phyloP scores from a whole-genome alignment of 2,888 invertebrate genomes.

The Taphrorychus bicolor region DNA sequence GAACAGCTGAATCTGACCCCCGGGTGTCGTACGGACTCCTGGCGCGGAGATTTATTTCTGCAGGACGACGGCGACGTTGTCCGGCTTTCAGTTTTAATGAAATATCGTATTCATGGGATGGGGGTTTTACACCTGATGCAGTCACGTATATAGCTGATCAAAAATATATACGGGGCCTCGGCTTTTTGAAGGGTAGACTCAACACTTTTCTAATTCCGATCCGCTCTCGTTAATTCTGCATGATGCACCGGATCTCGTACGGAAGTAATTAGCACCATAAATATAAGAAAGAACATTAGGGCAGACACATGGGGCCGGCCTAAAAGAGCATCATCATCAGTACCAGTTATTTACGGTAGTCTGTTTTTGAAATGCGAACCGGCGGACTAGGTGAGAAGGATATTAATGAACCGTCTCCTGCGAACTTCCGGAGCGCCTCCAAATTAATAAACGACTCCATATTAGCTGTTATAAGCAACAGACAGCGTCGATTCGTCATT shows the following conservation, averaged over 20 bases:
- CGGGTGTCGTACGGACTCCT: slow-evolving; percentile 57
- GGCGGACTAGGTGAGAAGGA: slow-evolving; percentile 57
- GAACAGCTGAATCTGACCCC: slow-evolving; percentile 59
- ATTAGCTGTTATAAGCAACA: slow-evolving; percentile 62
- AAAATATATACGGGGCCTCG: slow-evolving; percentile 14
- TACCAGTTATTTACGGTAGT: slow-evolving; percentile 58
- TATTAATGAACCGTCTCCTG: slow-evolving; percentile 59
- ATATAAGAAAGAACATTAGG: slow-evolving; percentile 20
- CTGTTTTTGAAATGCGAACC: slow-evolving; percentile 57
- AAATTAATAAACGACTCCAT: slow-evolving; percentile 62
- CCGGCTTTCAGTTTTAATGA: slow-evolving; percentile 48
- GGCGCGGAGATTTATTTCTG: slow-evolving; percentile 59
- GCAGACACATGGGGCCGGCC: slow-evolving; percentile 25
- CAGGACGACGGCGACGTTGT: slow-evolving; percentile 47
- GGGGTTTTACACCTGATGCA: slow-evolving; percentile 33
- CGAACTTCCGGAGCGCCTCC: slow-evolving; percentile 54
- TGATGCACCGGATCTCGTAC: slow-evolving; percentile 2
- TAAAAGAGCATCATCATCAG: slow-evolving; percentile 54
- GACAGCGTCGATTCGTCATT: slow-evolving; percentile 64
- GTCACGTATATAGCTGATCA: slow-evolving; percentile 8
- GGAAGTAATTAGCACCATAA: slow-evolving; percentile 21
- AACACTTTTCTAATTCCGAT: background rate
- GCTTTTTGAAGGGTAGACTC: background rate
- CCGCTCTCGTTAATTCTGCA: background rate
- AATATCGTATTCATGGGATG: slow-evolving; percentile 47